A percentile compares a stretch with the other conserved stretches of the same genome.
phyloP scores from a whole-genome alignment of 2,113 vertebrate genomes.

The Eclectus roratus region DNA sequence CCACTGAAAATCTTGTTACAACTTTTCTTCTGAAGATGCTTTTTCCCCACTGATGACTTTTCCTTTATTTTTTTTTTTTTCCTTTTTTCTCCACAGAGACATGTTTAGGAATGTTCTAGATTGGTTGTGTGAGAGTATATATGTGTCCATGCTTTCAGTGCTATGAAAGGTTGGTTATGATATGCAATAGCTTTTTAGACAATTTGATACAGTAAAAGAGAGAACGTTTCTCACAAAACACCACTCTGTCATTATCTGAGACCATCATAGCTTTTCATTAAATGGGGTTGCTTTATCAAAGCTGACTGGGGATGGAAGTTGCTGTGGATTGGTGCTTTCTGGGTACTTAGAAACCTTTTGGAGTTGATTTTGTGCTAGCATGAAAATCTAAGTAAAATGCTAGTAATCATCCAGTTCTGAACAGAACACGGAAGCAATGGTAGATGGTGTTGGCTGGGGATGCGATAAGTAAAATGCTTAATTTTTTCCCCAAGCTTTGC shows the following conservation, averaged over 20 bases:
- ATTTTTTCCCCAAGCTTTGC: not conserved
- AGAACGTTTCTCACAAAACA: not conserved
- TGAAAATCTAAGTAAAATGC: not conserved
- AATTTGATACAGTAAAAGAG: not conserved
- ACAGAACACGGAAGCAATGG: not conserved
- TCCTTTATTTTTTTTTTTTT: no score
- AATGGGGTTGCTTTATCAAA: not conserved
- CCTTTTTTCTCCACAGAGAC: not conserved
- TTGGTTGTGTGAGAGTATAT: not conserved
- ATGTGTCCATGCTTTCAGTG: not conserved
- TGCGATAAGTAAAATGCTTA: not conserved
- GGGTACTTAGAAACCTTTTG: not conserved
- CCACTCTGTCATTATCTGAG: not conserved
- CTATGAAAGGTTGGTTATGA: not conserved
- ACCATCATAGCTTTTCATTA: not conserved
- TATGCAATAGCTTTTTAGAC: not conserved
- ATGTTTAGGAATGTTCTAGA: not conserved
- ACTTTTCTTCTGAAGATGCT: not conserved
- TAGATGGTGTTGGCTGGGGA: not conserved
- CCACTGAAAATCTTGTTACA: not conserved
- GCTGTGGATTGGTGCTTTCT: not conserved
- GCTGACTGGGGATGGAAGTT: not conserved
- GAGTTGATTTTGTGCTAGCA: not conserved
- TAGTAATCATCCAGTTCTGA: not conserved
- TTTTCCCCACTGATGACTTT: not conserved